Evolutionary conservation across 2,113 vertebrate genomes (phyloP), one percentile per base, ranked within the genome.

Genomic region (Phycodurus eques): DNA sequence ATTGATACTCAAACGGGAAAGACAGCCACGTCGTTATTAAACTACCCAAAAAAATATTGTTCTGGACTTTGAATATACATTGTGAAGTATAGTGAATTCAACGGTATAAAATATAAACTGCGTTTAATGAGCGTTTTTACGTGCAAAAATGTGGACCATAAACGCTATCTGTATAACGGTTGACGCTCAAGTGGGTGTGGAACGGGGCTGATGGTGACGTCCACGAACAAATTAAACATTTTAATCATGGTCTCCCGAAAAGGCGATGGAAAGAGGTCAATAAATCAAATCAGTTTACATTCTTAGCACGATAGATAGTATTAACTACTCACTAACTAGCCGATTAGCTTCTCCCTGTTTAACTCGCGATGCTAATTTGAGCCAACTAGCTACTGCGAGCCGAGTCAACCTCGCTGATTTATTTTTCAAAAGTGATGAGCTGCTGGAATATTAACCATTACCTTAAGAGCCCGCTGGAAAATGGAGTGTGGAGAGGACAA

Each of bases 311-410:
- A 7, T 60, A 1, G 22, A 10, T 61, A 61, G 69, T 68, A 53
- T 65, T n/a, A 67, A 83, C 68, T 19, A 42, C 33, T n/a, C 9
- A n/a, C n/a, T 11, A 56, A 39, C 35, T 69, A 15, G 14, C 14
- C 11, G 13, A 35, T 35, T 33, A 33, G 59, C 59, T 61, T 17
- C 27, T 60, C 27, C 27, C 14, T 35, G 47, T 46, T 39, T 6
- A 68, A 68, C 31, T 39, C 31, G 17, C 33, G 59, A 0, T 53
- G 84, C 84, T 83, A 70, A 71, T 20, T 82, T 76, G 85, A 83
- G 80, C 87, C 19, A 6, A 57, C 5, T 47, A 14, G 22, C 44
- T 27, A 15, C 22, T 3, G 14, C 44, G 64, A 46, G 44, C n/a
- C 39, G 35, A 59, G 39, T 43, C 17, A 27, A 60, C 13, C 9